Base-by-base conservation (phyloP, 2,113 vertebrate species). In the Xiphorhynchus elegans region DNA sequence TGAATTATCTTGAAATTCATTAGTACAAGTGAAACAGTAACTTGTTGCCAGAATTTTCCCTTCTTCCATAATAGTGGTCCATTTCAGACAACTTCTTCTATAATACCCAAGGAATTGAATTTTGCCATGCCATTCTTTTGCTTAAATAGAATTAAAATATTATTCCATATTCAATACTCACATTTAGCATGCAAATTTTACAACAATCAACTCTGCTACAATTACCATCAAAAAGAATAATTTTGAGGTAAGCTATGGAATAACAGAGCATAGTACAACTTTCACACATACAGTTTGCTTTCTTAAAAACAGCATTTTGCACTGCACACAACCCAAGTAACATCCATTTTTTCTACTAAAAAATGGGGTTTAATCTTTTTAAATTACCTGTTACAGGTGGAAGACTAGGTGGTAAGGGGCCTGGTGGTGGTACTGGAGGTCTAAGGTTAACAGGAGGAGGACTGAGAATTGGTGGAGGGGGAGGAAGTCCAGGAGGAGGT, bases 361-460 rank as follows among this genome's bases (percentile, higher is more conserved):
- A 80, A 42, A 55, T 3, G 2, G 2, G 5, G 1, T 47, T 47
- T 67, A 67, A 37, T 55, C 2, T 40, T 37, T 40, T 82, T 81
- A 9, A 49, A 75, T 67, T 98, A 99, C 99, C 99, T 98, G 99
- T 98, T 64, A 99, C 98, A 83, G 99, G 99, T 75, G 99, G 99
- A 90, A 99, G 98, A 97, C 99, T 99, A 16, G 99, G 99, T 84
- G 99, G 99, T 69, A 99, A 97, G 31, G 98, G 96, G 77, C 99
- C 99, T 58, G 99, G 98, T 19, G 98, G 99, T 53, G 99, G 99
- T 60, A 99, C 99, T 44, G 99, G 99, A 35, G 99, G 99, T 78
- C 99, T 98, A 69, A 99, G 98, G 94, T 99, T 99, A 69, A 99
- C 98, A 89, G 99, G 98, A 75, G 99, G 98, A n/a, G 99, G 99